A percentile compares a stretch with the other conserved stretches of the same genome.
Evolutionary conservation across 2,113 vertebrate species (phyloP).

Genomic region (Electrona antarctica): DNA sequence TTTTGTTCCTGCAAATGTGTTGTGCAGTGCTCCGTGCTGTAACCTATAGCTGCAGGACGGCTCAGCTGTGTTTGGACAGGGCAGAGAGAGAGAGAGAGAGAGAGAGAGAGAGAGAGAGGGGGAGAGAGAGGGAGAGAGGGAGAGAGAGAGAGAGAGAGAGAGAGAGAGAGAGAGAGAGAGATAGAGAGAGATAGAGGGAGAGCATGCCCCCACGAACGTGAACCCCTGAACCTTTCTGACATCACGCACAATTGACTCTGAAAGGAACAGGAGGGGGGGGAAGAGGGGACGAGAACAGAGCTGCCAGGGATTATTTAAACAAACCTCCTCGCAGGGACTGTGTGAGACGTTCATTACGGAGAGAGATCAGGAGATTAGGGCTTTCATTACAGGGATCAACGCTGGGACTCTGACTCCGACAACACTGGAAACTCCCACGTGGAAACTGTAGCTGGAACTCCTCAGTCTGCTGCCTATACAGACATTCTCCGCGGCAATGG

Average conservation of each 20-base stretch:
- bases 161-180: too few species aligned
- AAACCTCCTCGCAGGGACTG: conserved; percentile 6
- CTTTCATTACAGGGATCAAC: neutral
- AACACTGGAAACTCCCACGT: too few species aligned
- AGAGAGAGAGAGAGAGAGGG: too few species aligned
- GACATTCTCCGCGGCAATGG: too few species aligned
- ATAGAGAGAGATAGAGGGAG: neutral
- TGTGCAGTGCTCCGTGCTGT: neutral
- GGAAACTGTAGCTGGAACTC: too few species aligned
- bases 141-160: too few species aligned
- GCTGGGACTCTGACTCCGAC: too few species aligned
- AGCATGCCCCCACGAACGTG: neutral
- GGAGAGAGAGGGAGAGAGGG: too few species aligned
- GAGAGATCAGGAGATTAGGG: neutral
- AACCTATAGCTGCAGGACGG: neutral
- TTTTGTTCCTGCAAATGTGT: too few species aligned
- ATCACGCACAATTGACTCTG: conserved; percentile 28
- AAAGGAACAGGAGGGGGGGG: conserved; percentile 12
- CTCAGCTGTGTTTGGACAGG: neutral
- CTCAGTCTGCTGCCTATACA: too few species aligned
- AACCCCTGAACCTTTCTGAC: conserved; percentile 30
- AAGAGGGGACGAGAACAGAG: conserved; percentile 1
- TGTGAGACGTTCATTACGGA: too few species aligned
- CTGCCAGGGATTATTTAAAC: conserved; percentile 24
- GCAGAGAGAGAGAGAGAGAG: too few species aligned